Base-by-base conservation (phyloP, 2,113 vertebrate genomes). In the Myxocyprinus asiaticus region DNA sequence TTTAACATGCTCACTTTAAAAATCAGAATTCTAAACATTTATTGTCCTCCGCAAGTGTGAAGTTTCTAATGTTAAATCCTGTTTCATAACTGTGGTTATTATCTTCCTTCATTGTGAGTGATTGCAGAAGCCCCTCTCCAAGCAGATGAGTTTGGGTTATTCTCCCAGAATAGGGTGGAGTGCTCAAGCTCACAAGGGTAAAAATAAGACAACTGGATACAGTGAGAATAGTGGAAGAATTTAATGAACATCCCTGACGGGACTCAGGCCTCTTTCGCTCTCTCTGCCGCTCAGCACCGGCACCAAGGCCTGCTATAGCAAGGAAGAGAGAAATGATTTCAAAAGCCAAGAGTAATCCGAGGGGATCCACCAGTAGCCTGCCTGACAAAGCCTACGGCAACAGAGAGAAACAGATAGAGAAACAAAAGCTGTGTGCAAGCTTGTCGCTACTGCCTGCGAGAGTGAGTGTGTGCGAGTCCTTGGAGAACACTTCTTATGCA, bases 221-320 rank as follows among this genome's bases (percentile, higher is more conserved):
- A 76, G 79, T 48, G 53, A 71, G 63, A 79, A 77, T 77, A 88
- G 77, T 85, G 87, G 82, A 87, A 85, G 87, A 88, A 87, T 90
- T 89, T 90, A 92, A 92, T 91, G 89, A 91, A 91, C 88, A 88
- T 87, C 86, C 88, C 86, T 88, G 83, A 78, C 79, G 88, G 89
- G 90, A 89, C 79, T 51, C 3, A 81, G 82, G 81, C 50, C 45
- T 76, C 62, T 65, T 51, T 65, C 74, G 53, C 74, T 61, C 55
- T 63, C 58, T 74, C 58, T 74, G 17, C 9, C 4, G 1, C 45
- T 74, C 45, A 5, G 86, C 86, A 82, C 85, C 75, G n/a, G 87
- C 85, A 90, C 89, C 81, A 87, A 90, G 86, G 86, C 83, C 84
- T 83, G 82, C 50, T 86, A 85, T 80, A 88, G 79, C 43, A 69